Evolutionary conservation across 2,797 vertebrate species (phyloP), one percentile per base, ranked within the genome.

Genomic region (Astyanax mexicanus): DNA sequence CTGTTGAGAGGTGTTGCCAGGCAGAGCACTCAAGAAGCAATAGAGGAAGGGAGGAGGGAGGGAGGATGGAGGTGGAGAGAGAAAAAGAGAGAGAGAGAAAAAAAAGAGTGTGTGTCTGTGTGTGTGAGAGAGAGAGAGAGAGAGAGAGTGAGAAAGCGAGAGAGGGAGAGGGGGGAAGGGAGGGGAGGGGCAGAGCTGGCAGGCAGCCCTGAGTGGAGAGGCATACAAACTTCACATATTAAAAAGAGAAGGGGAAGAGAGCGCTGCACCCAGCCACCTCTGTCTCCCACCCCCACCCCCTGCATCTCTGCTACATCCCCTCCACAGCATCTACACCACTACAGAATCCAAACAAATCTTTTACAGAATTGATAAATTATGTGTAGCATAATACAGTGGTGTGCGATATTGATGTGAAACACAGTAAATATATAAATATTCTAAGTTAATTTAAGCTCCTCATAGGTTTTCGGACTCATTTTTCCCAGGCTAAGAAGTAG

Each of bases 1-100:
- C 81, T 68, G 54, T 40, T 75, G 83, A 81, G 79, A 84, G 71
- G 81, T 85, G 83, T 81, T 80, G 85, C 79, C 79, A 85, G 82
- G 79, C 81, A 84, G 80, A 75, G 77, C 75, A 74, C 78, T 74
- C 74, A 75, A 79, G 77, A 58, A 77, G 75, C 77, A 83, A 79
- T 69, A 76, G 67, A 79, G 73, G 49, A 69, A 81, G 69, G 65
- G 77, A 69, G 79, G 71, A 75, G 69, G 79, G 71, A 75, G 69
- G 66, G 42, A 79, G 64, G 79, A 72, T 58, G 75, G 55, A 75
- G 80, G 23, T 61, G 32, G 21, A 37, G 38, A 74, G 51, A 32
- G 40, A 55, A 61, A 71, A 57, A 38, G 40, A 0, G 42, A 1
- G 3, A 35, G n/a, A n/a, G n/a, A n/a, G n/a, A n/a, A n/a, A n/a